Base-by-base conservation (phyloP, 2,113 vertebrate species). In the Anoura caudifer region DNA sequence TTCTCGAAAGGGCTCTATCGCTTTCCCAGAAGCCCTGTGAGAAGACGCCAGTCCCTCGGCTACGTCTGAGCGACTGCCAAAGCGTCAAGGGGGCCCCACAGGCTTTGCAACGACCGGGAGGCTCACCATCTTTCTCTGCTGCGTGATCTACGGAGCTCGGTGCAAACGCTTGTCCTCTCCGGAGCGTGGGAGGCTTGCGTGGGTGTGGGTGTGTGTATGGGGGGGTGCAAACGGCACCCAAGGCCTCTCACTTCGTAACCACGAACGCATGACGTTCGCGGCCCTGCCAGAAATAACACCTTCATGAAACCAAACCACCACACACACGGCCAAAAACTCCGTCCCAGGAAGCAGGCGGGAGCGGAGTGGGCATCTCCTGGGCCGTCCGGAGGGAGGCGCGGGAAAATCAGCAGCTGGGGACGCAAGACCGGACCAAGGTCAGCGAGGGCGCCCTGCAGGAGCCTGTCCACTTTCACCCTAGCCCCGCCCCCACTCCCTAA, bases 311-410 rank as follows among this genome's bases (percentile, higher is more conserved):
- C 24, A 4, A 20, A 26, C 47, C 31, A 28, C 41, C 24, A 0
- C 0, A 7, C 5, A 20, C 6, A 31, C 0, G 17, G 76, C 33
- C 33, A 41, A 50, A n/a, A 56, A 31, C 6, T 7, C 36, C 38
- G 36, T 63, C 45, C 67, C 45, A 11, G n/a, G 24, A 70, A 59
- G 36, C 17, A 33, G 20, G 13, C 11, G 31, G 16, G 12, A 38
- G 43, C 15, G 0, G 11, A 0, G 4, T 2, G 9, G 7, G 77
- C 17, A 0, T 12, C 16, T 6, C 43, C 36, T 0, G 3, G 3
- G 54, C 63, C 36, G 0, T 13, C 3, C 14, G 0, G 41, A 38
- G 26, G 84, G 8, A 47, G 31, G 17, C 6, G 5, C 0, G 0
- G 13, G 14, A 13, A 3, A 36, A 4, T 4, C 5, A 11, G 20